Evolutionary conservation across 2,888 invertebrate species (phyloP).

Genomic region (Criorhina ranunculi): DNA sequence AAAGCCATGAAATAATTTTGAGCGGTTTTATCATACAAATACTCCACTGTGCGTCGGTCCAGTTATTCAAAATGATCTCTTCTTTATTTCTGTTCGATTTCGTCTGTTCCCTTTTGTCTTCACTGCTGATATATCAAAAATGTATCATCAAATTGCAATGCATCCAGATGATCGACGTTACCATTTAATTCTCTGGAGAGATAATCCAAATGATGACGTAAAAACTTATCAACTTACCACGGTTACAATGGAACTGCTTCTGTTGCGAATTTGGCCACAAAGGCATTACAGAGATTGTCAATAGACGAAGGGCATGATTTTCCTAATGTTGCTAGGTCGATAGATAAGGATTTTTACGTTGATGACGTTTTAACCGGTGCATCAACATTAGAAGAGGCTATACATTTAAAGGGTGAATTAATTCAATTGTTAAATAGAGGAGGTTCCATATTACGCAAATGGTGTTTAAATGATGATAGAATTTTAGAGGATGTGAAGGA

Average conservation of each 20-base stretch:
- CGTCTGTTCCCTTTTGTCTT: background rate
- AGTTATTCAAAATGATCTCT: conserved; percentile 28
- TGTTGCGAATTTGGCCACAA: conserved; percentile 33
- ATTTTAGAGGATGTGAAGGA: conserved; percentile 7
- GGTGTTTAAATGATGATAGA: conserved; percentile 7
- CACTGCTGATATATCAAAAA: conserved; percentile 29
- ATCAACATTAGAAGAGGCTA: background rate
- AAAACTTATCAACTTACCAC: conserved; percentile 55
- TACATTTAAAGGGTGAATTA: conserved; percentile 15
- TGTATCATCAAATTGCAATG: conserved; percentile 25
- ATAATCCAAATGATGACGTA: conserved; percentile 2
- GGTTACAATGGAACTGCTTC: conserved; percentile 56
- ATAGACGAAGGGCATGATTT: conserved; percentile 38
- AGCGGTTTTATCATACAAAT: no score
- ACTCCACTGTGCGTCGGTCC: no score
- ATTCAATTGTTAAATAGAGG: conserved; percentile 17
- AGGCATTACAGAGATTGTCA: conserved; percentile 35
- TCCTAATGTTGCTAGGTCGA: conserved; percentile 9
- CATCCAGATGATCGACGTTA: background rate
- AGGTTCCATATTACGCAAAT: conserved; percentile 25
- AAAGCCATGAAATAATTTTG: no score
- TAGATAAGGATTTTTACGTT: conserved; percentile 7
- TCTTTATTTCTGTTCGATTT: conserved; percentile 1
- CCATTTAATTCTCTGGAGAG: conserved; percentile 14
- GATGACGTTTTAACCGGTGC: conserved; percentile 7